These are phyloP conservation scores for Brachyptera risi DNA, from an alignment of 2,888 invertebrate species.

Conservation along the genomic window DNA sequence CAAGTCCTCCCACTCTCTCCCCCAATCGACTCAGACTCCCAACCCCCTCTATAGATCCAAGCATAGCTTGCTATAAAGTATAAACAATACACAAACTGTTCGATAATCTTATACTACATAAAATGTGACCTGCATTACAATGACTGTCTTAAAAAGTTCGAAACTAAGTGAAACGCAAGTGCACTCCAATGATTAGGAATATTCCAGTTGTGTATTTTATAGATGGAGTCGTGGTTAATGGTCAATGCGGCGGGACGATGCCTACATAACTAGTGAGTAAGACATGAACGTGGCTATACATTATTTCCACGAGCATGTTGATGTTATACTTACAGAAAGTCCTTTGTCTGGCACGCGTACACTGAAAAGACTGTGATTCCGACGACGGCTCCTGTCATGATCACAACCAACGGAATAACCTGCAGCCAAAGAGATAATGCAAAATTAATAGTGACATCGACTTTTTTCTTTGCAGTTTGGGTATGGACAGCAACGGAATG, in stretches of 20 bases:
- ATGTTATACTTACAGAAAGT: slow-evolving; percentile 32
- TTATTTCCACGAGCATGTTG: no score
- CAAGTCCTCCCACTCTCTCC: slow-evolving; percentile 35
- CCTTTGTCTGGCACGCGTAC: slow-evolving; percentile 25
- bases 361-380: slow-evolving; percentile 28
- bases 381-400: slow-evolving; percentile 29
- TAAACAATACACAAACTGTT: slow-evolving; percentile 5
- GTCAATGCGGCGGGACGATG: background rate
- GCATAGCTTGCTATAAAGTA: slow-evolving; percentile 11
- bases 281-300: no score
- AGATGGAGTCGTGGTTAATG: background rate
- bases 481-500: slow-evolving; percentile 44
- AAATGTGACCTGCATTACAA: no score
- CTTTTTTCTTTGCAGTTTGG: slow-evolving; percentile 44
- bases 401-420: slow-evolving; percentile 37
- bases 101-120: no score
- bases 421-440: slow-evolving; percentile 39
- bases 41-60: slow-evolving; percentile 25
- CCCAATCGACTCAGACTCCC: no score
- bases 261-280: background rate
- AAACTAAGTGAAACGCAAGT: no score
- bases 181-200: no score
- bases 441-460: background rate
- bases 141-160: no score
- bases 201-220: no score